Evolutionary conservation across 2,797 vertebrate species (phyloP).

Genomic region (Ibycter americanus): DNA sequence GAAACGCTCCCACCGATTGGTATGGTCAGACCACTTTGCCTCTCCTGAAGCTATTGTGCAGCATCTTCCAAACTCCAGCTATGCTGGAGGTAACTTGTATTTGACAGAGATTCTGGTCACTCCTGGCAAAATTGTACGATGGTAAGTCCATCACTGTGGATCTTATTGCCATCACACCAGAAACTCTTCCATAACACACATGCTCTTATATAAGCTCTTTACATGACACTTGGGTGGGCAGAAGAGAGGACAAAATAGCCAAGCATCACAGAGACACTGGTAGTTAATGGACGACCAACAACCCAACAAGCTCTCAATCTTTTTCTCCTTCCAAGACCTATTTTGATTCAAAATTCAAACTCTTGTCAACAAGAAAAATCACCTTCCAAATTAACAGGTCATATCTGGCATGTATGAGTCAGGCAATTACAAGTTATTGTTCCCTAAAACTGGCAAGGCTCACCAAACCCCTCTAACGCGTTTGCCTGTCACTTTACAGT

Average conservation of each 20-base stretch:
- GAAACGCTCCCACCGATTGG: neutral
- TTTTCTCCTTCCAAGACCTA: neutral
- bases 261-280: neutral
- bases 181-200: neutral
- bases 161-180: neutral
- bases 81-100: rapidly evolving
- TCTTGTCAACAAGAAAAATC: neutral
- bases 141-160: neutral
- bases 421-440: neutral
- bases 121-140: neutral
- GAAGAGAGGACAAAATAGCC: neutral
- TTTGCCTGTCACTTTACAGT: neutral
- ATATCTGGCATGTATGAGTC: neutral
- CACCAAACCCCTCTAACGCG: neutral
- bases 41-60: neutral
- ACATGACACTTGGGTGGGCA: neutral
- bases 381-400: neutral
- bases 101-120: neutral
- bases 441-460: neutral
- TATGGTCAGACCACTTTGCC: neutral
- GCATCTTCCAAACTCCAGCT: neutral
- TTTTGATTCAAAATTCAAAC: neutral
- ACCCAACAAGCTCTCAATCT: rapidly evolving
- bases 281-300: rapidly evolving
- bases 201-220: neutral